Conservation (phyloP, 2,888 invertebrate genomes). For the Caradrina clavipalpis region DNA sequence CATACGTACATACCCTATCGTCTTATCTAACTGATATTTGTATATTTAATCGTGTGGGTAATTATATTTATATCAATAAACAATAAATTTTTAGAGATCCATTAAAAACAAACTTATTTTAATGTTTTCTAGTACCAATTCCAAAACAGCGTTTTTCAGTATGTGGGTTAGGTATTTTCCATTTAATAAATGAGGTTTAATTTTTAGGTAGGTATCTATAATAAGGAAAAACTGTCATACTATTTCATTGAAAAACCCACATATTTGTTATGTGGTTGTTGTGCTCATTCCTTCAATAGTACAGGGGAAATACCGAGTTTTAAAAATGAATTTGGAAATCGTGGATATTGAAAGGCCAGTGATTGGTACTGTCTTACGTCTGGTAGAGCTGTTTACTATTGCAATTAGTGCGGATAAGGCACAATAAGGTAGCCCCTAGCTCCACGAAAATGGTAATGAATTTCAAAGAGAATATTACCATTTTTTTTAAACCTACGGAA, state of each 20-base stretch:
- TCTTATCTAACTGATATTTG: constrained; percentile 11
- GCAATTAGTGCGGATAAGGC: background rate
- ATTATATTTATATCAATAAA: background rate
- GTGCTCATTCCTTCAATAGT: too few relatives aligned
- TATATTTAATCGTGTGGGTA: constrained; percentile 2
- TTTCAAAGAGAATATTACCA: too few relatives aligned
- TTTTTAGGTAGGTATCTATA: too few relatives aligned
- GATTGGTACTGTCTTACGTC: too few relatives aligned
- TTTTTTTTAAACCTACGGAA: constrained; percentile 23
- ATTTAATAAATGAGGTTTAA: too few relatives aligned
- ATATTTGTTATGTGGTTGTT: background rate
- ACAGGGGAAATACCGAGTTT: background rate
- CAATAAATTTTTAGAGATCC: constrained; percentile 20
- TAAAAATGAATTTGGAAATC: background rate
- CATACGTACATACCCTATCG: background rate
- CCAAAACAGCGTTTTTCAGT: background rate
- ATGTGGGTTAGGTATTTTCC: too few relatives aligned
- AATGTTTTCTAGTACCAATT: constrained; percentile 3
- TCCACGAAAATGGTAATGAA: background rate
- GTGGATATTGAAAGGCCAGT: background rate
- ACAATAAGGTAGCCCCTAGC: background rate
- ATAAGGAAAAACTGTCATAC: too few relatives aligned
- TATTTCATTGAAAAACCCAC: too few relatives aligned
- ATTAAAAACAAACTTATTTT: background rate
- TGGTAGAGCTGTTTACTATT: background rate